Evolutionary conservation across 2,113 vertebrate genomes (phyloP).

Genomic region (Hoplias malabaricus): DNA sequence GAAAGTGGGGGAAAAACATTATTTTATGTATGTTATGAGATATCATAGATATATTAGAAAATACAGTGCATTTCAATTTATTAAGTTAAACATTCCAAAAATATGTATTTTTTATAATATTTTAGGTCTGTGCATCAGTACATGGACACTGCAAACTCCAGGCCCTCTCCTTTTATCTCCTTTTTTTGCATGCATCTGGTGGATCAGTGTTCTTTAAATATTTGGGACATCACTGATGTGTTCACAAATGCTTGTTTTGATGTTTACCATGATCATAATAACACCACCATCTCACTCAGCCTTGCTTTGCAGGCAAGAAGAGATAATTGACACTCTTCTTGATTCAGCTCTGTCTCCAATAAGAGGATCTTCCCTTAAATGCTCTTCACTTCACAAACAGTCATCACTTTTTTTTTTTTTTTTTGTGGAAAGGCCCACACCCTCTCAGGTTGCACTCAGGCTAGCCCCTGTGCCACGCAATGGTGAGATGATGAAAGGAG

Average conservation of each 20-base stretch:
- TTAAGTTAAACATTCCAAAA: too few relatives aligned
- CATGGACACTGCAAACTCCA: too few relatives aligned
- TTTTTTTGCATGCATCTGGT: background rate
- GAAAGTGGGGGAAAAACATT: too few relatives aligned
- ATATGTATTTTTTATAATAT: too few relatives aligned
- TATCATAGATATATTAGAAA: too few relatives aligned
- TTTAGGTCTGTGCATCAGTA: too few relatives aligned
- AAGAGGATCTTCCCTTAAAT: background rate
- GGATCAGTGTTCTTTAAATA: background rate
- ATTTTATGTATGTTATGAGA: too few relatives aligned
- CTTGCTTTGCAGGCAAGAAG: background rate
- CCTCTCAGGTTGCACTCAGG: conserved; percentile 8
- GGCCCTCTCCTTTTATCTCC: too few relatives aligned
- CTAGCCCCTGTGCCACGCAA: conserved; percentile 7
- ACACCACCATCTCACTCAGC: background rate
- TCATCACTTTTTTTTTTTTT: background rate
- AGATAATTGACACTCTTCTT: background rate
- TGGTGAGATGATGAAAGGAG: conserved; percentile 57
- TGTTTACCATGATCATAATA: background rate
- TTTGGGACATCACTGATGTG: too few relatives aligned
- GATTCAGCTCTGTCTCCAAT: background rate
- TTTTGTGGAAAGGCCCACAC: background rate
- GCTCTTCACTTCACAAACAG: background rate
- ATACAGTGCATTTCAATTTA: too few relatives aligned
- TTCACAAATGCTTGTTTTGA: background rate